Evolutionary conservation across 1,140 invertebrate species (phyloP).

Genomic region (Pogonus chalceus): DNA sequence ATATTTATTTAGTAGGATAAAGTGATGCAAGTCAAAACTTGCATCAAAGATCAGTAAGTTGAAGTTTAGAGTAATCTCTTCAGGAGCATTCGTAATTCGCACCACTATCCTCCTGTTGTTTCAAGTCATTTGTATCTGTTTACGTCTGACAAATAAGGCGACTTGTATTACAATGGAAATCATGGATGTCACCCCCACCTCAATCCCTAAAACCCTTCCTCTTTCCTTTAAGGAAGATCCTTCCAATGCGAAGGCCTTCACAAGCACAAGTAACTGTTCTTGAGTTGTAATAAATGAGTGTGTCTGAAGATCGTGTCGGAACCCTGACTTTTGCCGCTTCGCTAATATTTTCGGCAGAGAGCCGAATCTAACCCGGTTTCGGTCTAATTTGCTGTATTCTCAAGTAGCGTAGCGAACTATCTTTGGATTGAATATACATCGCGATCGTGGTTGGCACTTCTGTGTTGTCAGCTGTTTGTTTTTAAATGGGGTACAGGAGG

Average conservation of each 20-base stretch:
- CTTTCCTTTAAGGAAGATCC: neutral
- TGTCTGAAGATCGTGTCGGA: neutral
- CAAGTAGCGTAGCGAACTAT: neutral
- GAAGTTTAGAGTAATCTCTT: neutral
- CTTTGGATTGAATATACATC: no score
- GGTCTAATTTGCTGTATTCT: neutral
- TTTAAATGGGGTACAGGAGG: no score
- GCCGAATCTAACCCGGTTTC: neutral
- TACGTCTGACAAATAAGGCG: neutral
- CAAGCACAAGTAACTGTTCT: neutral
- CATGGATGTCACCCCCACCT: neutral
- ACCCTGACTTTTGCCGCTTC: neutral
- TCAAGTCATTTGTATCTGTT: neutral
- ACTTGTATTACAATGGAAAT: neutral
- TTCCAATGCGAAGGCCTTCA: neutral
- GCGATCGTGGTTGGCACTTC: neutral
- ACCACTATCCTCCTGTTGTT: neutral
- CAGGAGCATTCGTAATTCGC: neutral
- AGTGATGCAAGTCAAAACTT: no score
- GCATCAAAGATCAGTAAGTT: no score
- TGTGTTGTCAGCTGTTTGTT: neutral
- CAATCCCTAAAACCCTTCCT: neutral
- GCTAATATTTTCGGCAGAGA: neutral
- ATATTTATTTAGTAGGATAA: no score
- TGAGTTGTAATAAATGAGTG: neutral